Conservation (phyloP, 2,113 vertebrate genomes). For the Trematocara marginatum region DNA sequence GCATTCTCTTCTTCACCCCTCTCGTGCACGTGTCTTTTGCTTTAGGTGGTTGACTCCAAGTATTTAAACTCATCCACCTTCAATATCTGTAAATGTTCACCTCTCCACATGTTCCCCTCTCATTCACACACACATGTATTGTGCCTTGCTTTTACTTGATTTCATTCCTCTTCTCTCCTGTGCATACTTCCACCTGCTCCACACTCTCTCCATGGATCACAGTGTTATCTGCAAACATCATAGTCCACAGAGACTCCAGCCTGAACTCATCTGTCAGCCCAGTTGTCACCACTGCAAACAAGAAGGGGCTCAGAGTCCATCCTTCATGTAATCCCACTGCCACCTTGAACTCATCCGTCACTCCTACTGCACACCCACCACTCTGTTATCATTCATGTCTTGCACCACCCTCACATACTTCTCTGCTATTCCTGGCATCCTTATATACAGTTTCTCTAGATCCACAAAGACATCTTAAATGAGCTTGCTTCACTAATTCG, state of each 20-base stretch:
- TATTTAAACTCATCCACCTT: background rate
- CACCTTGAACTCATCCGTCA: background rate
- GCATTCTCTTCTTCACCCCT: background rate
- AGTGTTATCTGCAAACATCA: background rate
- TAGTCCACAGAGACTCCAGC: background rate
- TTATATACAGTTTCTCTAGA: background rate
- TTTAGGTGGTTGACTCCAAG: background rate
- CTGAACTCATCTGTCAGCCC: background rate
- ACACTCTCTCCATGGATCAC: background rate
- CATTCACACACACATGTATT: background rate
- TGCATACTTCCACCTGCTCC: background rate
- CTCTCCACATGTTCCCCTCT: background rate
- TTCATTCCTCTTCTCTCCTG: background rate
- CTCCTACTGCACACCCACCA: background rate
- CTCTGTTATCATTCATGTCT: background rate
- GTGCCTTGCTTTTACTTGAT: background rate
- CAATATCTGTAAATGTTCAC: background rate
- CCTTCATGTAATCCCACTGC: background rate
- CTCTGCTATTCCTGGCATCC: background rate
- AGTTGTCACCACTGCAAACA: background rate
- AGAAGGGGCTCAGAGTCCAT: background rate
- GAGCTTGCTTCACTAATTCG: background rate
- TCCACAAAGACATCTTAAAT: background rate
- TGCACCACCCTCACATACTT: background rate
- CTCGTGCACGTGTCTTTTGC: background rate